Base-by-base conservation (phyloP, 2,113 vertebrate genomes). In the Herpetotheres cachinnans region DNA sequence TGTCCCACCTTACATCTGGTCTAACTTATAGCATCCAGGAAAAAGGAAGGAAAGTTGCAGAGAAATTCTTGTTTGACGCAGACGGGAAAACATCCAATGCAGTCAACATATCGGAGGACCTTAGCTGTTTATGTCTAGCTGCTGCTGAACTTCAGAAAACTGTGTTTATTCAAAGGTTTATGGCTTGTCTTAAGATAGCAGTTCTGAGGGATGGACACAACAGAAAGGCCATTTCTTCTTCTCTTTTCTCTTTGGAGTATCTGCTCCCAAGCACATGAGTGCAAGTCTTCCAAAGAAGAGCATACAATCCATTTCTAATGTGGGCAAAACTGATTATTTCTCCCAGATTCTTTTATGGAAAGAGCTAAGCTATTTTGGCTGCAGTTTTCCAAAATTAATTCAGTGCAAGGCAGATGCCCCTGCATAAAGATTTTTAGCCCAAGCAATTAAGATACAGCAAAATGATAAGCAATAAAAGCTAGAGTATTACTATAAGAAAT, bases 381-480 rank as follows among this genome's bases (percentile, higher is more conserved):
- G 70, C 38, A 85, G 20, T 82, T 82, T 79, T 85, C 30, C 24
- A 40, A 71, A 82, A 95, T 84, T 74, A 92, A 95, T 93, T 93
- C 83, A 73, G 56, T 65, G 61, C 56, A 82, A 95, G 73, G 61
- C 93, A 95, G 40, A 91, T 89, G 74, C n/a, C 84, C 66, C 54
- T 67, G 70, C 62, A 93, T 79, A 87, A 81, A 94, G 42, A 58
- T 29, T 82, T 93, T 82, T 91, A 94, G 66, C 93, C 83, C 49
- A 77, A 88, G 50, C 58, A 93, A 94, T 91, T 95, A 96, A 61
- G 74, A 94, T 42, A 85, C 29, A 92, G 49, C 20, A 72, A 95
- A 95, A 84, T 65, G 46, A 63, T 82, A 89, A 88, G 80, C 44
- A 74, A 49, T 86, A 86, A 94, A 94, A 92, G 11, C 69, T 67